Percentiles rank a stretch among this genome's conserved stretches.
These are phyloP conservation scores for Rhadina sibilatrix DNA, from an alignment of 2,113 vertebrate species.

Conservation along the genomic window DNA sequence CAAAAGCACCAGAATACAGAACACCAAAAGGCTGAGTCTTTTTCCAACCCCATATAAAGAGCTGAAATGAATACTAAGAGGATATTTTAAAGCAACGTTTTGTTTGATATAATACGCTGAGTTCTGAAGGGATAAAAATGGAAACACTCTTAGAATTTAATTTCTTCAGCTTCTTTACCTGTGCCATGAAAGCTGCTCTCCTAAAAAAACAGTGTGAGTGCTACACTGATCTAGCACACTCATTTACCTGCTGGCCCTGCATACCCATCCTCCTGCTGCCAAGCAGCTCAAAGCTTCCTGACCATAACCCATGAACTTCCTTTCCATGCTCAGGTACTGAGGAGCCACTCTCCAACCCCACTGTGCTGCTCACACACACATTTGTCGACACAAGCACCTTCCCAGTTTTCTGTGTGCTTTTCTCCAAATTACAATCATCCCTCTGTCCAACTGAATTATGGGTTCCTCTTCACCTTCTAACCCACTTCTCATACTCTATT, in stretches of 20 bases:
- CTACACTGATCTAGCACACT: not conserved
- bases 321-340: not conserved
- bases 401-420: fast-evolving
- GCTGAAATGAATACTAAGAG: not conserved
- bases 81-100: not conserved
- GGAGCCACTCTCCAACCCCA: not conserved
- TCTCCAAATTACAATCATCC: not conserved
- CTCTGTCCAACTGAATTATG: not conserved
- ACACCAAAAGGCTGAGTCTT: not conserved
- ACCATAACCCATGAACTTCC: not conserved
- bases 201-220: not conserved
- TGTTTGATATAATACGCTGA: not conserved
- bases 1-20: not conserved
- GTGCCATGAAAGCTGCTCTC: not conserved
- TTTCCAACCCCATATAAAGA: not conserved
- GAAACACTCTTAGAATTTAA: not conserved
- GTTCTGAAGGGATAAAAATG: not conserved
- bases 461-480: not conserved
- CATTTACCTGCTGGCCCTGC: not conserved
- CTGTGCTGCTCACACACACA: not conserved
- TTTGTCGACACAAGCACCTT: not conserved
- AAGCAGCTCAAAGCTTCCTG: not conserved
- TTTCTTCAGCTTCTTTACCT: not conserved
- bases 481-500: not conserved
- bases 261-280: not conserved